Evolutionary conservation across 1,140 invertebrate species (phyloP), one percentile per base, ranked within the genome.

Genomic region (Drosophila triauraria): DNA sequence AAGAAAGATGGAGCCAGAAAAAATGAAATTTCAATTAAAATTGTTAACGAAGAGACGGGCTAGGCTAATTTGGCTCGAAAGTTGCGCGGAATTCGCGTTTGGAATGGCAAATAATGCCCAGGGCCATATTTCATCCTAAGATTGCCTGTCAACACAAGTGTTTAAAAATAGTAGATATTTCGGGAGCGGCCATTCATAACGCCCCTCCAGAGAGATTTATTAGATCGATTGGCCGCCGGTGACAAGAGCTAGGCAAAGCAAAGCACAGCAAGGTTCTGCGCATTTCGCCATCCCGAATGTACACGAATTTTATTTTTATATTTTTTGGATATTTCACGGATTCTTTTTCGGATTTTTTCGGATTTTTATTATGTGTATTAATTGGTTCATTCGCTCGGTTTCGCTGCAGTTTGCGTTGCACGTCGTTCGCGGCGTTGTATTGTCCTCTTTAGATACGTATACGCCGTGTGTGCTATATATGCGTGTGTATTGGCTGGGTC

Each of bases 341-440:
- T 67, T 30, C n/a, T 25, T 53, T 53, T 53, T 53, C 50, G 17
- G 32, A 38, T 43, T 48, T 75, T 25, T 75, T 63, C 63, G 53
- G 59, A 80, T 64, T 77, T 80, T 63, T 86, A 76, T 76, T 78
- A 63, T 78, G 47, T 61, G 54, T 70, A 60, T 77, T 78, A 56
- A 71, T 82, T 86, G 43, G 70, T 69, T 77, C 43, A 46, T 69
- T 68, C 46, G 76, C 42, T 62, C 40, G 50, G 20, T 61, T 38
- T 61, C 44, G 75, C 20, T 79, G 59, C 65, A 79, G 47, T 78
- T 71, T 60, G 38, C 53, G 69, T 60, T 60, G 53, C 67, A 59
- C 54, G 40, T 54, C 54, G 40, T 43, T 54, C 68, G 35, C 42
- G 58, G 38, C 5, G 58, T 27, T 70, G 20, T 51, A 38, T 65